Conservation (phyloP, 1,140 invertebrate genomes). For the Choristoneura fumiferana region DNA sequence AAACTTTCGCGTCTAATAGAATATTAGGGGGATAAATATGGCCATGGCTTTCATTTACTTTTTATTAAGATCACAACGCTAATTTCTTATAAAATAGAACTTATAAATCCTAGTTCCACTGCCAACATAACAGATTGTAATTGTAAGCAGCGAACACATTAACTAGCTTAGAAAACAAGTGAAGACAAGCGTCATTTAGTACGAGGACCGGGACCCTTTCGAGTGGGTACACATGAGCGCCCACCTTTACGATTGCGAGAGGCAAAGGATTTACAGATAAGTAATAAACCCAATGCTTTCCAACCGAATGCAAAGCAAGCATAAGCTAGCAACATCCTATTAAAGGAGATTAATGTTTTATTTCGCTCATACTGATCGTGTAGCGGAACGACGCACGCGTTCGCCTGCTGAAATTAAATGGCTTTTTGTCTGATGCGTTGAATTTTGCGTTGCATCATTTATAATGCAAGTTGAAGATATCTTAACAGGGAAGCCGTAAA, state of each 20-base stretch:
- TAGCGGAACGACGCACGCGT: background rate
- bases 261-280: constrained; percentile 41
- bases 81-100: no score
- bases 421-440: constrained; percentile 11
- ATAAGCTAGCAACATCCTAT: constrained; percentile 34
- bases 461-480: no score
- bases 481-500: no score
- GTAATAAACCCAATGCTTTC: constrained; percentile 44
- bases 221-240: constrained; percentile 36
- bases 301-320: constrained; percentile 22
- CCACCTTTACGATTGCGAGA: constrained; percentile 30
- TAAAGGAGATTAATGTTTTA: constrained; percentile 39
- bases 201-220: constrained; percentile 41
- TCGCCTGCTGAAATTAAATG: constrained; percentile 1
- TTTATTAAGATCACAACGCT: no score
- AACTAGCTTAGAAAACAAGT: constrained; percentile 18
- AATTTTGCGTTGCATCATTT: background rate
- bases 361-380: constrained; percentile 22
- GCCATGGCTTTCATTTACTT: no score
- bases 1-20: no score
- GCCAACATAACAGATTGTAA: constrained; percentile 11
- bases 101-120: background rate
- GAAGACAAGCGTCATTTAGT: constrained; percentile 36
- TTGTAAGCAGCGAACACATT: constrained; percentile 10
- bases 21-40: no score